Evolutionary conservation across 1,140 invertebrate genomes (phyloP), one percentile per base, ranked within the genome.

Genomic region (Dendroctonus valens): DNA sequence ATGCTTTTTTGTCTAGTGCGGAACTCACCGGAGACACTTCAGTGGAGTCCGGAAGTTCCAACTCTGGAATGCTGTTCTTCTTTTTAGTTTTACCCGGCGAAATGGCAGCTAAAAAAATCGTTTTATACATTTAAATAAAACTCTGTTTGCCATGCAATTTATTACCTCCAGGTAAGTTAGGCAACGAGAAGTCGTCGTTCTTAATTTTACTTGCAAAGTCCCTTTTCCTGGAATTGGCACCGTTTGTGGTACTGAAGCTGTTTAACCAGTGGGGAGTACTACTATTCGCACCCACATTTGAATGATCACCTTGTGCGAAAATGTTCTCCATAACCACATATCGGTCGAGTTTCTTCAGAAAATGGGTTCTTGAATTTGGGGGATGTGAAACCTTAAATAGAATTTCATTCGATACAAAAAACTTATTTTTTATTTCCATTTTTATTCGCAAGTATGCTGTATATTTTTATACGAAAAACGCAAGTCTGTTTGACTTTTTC

Each of bases 61-160:
- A 51, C 53, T 72, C 72, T 9, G 66, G 5, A 76, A 68, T 59
- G 37, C 60, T 63, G 40, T 62, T 79, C 61, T 83, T 83, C 70
- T 82, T 84, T n/a, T 78, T 81, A 38, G 76, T 79, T 67, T 83
- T 83, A 59, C 78, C 72, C 4, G 82, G 81, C 67, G 80, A 83
- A 54, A 79, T 79, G 59, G 78, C 79, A 6, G 81, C n/a, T n/a
- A n/a, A n/a, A n/a, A n/a, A n/a, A n/a, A n/a, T n/a, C n/a, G n/a
- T n/a, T n/a, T n/a, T n/a, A n/a, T n/a, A n/a, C n/a, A n/a, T n/a
- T 26, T 59, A 38, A 48, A 7, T 42, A 49, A 48, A 59, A 37
- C n/a, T n/a, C n/a, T n/a, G n/a, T n/a, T n/a, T n/a, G n/a, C n/a
- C 26, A 14, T 14, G 5, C 9, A 0, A 14, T 15, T 11, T 3